Base-by-base conservation (phyloP, 1,140 invertebrate species). In the Drosophila parabipectinata region DNA sequence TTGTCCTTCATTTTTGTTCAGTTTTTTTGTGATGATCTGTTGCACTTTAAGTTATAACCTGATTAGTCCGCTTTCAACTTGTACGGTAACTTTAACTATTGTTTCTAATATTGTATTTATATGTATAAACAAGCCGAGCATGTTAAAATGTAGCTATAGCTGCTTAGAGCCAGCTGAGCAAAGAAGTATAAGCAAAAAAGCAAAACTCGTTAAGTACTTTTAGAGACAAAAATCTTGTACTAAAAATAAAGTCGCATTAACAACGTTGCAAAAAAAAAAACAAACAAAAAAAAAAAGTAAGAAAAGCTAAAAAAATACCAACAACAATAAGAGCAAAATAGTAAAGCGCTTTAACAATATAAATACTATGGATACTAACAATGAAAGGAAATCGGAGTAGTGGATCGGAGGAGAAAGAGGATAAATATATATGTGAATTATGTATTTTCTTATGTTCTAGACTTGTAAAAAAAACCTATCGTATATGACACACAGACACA, bases 131-230 rank as follows among this genome's bases (percentile, higher is more conserved):
- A 77, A 77, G 55, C 48, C 66, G 78, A 87, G 68, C 78, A 84
- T 84, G 81, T 87, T 85, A 72, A 87, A 67, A 54, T 61, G 72
- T 81, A 85, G 63, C 68, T 51, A 62, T 45, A 54, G 75, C 72
- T 82, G 72, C 76, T 67, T 74, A 64, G 79, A 75, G 79, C 69
- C 77, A 32, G 85, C 68, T 85, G 71, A 80, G 72, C 57, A n/a
- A 56, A 50, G 41, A 82, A 69, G 78, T 81, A 44, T 87, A 81
- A 69, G 67, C 63, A 69, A 21, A 69, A 50, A 69, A 72, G 77
- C 72, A 89, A 85, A 83, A 84, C 73, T 85, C 82, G 82, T 87
- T 87, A 87, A 88, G 83, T 87, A 87, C 82, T 87, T 87, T 88
- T 87, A 87, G 83, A 87, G 74, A 78, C 56, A 72, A 78, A 74